These are phyloP conservation scores for Melieria picta DNA, from an alignment of 2,888 invertebrate genomes.

Conservation along the genomic window DNA sequence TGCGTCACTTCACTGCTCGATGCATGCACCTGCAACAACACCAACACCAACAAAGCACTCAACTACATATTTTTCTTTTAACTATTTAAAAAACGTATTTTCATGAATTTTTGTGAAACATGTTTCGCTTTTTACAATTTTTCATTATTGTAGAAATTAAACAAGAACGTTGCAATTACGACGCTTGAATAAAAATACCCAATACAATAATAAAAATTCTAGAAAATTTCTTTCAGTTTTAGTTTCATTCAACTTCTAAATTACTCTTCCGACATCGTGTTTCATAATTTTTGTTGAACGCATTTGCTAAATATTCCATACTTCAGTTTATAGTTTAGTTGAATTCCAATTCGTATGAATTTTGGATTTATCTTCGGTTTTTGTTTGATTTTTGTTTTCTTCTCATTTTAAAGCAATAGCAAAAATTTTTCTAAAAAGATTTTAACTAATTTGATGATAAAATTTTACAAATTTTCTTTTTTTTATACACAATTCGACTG, in stretches of 20 bases:
- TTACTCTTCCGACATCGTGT: conserved; percentile 20
- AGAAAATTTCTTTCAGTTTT: conserved; percentile 56
- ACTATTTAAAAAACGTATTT: neutral
- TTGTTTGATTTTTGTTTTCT: conserved; percentile 35
- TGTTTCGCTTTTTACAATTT: neutral
- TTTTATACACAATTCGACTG: neutral
- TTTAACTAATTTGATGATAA: conserved; percentile 50
- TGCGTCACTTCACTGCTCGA: too few species aligned
- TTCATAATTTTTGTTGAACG: conserved; percentile 33
- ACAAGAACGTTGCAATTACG: conserved; percentile 8
- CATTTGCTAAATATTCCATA: conserved; percentile 38
- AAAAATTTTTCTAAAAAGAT: conserved; percentile 62
- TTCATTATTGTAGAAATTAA: neutral
- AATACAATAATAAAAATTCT: conserved; percentile 58
- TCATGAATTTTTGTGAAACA: neutral
- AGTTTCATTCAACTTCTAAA: conserved; percentile 21
- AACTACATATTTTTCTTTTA: conserved; percentile 1
- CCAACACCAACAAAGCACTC: neutral
- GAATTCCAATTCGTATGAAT: conserved; percentile 32
- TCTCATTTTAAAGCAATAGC: conserved; percentile 57
- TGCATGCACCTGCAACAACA: too few species aligned
- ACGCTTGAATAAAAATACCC: conserved; percentile 32
- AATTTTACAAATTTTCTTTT: conserved; percentile 19
- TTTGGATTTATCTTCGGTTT: conserved; percentile 21
- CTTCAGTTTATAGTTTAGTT: conserved; percentile 36